These are phyloP conservation scores for Crotalus horridus DNA, from an alignment of 2,113 vertebrate genomes.

Conservation along the genomic window DNA sequence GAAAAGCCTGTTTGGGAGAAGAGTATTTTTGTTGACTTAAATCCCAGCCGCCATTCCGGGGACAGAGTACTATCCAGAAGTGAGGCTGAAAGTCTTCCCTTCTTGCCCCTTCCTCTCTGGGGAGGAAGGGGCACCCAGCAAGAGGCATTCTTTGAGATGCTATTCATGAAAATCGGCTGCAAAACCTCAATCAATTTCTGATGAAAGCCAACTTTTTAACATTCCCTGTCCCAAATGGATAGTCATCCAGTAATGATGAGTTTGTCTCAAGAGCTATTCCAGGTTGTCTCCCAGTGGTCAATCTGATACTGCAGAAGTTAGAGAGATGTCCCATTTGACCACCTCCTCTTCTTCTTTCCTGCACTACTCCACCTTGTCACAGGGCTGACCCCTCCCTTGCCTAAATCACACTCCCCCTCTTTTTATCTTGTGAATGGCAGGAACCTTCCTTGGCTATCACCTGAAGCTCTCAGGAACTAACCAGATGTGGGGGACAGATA, in stretches of 20 bases:
- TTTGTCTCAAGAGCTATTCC: not conserved
- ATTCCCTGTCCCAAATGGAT: too few species aligned
- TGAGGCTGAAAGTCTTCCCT: not conserved
- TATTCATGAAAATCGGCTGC: not conserved
- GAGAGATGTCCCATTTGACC: slow-evolving; percentile 25
- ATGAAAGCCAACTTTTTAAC: not conserved
- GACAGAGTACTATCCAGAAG: not conserved
- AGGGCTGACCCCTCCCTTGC: slow-evolving; percentile 15
- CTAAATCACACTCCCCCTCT: slow-evolving; percentile 22
- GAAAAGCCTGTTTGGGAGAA: not conserved
- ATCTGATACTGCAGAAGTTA: slow-evolving; percentile 12
- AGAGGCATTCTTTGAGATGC: not conserved
- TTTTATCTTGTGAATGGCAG: slow-evolving; percentile 4
- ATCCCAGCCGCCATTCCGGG: not conserved
- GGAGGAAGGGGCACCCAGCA: not conserved
- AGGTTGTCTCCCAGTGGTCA: not conserved
- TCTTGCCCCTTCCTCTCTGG: not conserved
- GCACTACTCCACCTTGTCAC: slow-evolving; percentile 28
- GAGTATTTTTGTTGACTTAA: not conserved
- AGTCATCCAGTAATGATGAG: not conserved
- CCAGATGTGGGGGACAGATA: slow-evolving; percentile 44
- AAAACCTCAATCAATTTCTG: not conserved
- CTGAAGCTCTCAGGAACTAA: slow-evolving; percentile 33
- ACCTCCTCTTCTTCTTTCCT: not conserved
- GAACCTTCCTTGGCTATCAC: slow-evolving; percentile 23